These are phyloP conservation scores for Myotis findleyi DNA, from an alignment of 2,797 vertebrate genomes.

Conservation along the genomic window DNA sequence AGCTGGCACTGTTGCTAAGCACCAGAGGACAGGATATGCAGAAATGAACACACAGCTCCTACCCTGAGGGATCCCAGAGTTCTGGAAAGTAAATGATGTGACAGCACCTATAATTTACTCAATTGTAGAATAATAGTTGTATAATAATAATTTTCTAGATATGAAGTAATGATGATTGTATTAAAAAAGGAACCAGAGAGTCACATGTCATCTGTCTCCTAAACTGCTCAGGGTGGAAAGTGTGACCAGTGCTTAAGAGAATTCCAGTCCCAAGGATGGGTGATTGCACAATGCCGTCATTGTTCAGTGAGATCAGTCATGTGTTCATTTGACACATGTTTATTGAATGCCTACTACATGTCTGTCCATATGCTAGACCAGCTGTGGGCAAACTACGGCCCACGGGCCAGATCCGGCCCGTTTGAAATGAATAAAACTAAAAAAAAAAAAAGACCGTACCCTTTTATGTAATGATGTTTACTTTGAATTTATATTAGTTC, in stretches of 20 bases:
- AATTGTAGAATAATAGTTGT: constrained; percentile 1
- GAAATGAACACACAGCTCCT: neutral
- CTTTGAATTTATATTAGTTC: no score
- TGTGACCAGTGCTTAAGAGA: neutral
- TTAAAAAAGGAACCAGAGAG: neutral
- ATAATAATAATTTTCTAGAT: constrained; percentile 24
- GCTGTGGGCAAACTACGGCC: no score
- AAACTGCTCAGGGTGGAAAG: neutral
- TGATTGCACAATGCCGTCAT: neutral
- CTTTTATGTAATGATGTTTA: no score
- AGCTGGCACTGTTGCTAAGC: constrained; percentile 35
- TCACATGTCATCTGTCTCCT: neutral
- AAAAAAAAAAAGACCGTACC: no score
- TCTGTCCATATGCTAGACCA: neutral
- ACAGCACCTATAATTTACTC: constrained; percentile 53
- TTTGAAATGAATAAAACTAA: no score
- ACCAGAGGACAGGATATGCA: neutral
- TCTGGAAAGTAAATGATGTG: constrained; percentile 44
- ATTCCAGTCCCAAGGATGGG: neutral
- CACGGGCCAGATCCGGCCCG: no score
- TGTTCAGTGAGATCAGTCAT: neutral
- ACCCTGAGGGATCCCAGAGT: neutral
- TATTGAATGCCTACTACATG: neutral
- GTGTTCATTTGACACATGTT: neutral
- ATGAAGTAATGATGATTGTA: neutral